A percentile compares a stretch with the other conserved stretches of the same genome.
These are phyloP conservation scores for Lucilia cuprina DNA, from an alignment of 1,140 invertebrate genomes.

Conservation along the genomic window DNA sequence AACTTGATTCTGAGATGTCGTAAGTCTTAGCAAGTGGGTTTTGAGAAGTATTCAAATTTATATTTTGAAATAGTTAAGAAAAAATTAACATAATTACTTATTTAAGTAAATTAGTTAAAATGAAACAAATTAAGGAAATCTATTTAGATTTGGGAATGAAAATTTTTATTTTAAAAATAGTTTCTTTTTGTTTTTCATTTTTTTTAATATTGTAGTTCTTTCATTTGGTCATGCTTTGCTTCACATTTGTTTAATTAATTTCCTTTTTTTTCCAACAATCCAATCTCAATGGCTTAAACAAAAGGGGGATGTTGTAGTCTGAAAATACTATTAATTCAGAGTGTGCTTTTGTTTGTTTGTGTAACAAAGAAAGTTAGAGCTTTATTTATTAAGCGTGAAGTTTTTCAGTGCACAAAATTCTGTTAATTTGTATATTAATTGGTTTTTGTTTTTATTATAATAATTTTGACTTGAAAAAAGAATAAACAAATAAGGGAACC, in stretches of 20 bases:
- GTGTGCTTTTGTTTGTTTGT: not conserved
- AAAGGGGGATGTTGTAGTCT: not conserved
- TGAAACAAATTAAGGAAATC: constrained; percentile 19
- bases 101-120: constrained; percentile 24
- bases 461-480: not conserved
- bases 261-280: constrained; percentile 21
- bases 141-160: not conserved
- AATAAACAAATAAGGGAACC: not conserved
- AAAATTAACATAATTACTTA: constrained; percentile 31
- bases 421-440: constrained; percentile 28
- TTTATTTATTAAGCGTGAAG: constrained; percentile 25
- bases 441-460: not conserved
- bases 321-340: not conserved
- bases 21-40: not conserved
- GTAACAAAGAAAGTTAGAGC: constrained; percentile 15
- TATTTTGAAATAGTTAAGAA: not conserved
- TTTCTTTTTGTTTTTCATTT: not conserved
- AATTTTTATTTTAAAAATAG: not conserved
- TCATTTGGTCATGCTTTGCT: constrained; percentile 36
- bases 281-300: not conserved
- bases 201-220: not conserved
- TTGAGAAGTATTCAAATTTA: not conserved
- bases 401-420: constrained; percentile 36
- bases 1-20: not conserved
- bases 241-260: constrained; percentile 41